Evolutionary conservation across 2,888 invertebrate species (phyloP).

Genomic region (Heterodera filipjevi): DNA sequence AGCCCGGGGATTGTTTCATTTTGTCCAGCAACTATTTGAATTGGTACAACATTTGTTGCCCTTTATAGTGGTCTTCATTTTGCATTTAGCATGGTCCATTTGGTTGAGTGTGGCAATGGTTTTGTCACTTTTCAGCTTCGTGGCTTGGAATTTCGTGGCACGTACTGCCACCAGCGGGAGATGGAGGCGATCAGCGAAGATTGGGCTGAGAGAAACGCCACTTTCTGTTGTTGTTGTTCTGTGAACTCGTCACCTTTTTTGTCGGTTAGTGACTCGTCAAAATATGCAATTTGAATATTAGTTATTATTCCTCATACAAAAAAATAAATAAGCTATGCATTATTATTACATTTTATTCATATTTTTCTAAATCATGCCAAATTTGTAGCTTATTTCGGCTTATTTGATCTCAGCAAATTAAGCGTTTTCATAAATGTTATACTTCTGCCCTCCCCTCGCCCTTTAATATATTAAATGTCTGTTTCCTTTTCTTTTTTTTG

Average conservation of each 20-base stretch:
- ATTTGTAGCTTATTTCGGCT: no score
- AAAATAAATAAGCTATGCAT: no score
- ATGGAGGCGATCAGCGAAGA: constrained; percentile 69
- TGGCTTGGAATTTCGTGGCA: constrained; percentile 92
- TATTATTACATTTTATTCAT: no score
- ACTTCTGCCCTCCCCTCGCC: no score
- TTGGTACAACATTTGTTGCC: background rate
- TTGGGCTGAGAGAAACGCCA: constrained; percentile 85
- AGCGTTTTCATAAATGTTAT: no score
- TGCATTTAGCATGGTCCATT: constrained; percentile 89
- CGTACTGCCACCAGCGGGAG: constrained; percentile 92
- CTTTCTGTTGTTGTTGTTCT: constrained; percentile 87
- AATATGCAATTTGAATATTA: background rate
- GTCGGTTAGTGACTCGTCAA: background rate
- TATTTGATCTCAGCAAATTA: no score
- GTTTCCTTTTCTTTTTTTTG: constrained; percentile 71
- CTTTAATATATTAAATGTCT: background rate
- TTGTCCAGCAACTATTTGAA: constrained; percentile 74
- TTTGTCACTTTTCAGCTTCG: constrained; percentile 95
- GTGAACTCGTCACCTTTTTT: constrained; percentile 81
- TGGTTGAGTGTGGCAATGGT: constrained; percentile 95
- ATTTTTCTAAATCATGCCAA: no score
- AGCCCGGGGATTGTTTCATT: constrained; percentile 96
- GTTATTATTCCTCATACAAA: no score
- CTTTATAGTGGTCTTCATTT: constrained; percentile 81